These are phyloP conservation scores for Sarcophaga variegata DNA, from an alignment of 2,888 invertebrate species.

Conservation along the genomic window DNA sequence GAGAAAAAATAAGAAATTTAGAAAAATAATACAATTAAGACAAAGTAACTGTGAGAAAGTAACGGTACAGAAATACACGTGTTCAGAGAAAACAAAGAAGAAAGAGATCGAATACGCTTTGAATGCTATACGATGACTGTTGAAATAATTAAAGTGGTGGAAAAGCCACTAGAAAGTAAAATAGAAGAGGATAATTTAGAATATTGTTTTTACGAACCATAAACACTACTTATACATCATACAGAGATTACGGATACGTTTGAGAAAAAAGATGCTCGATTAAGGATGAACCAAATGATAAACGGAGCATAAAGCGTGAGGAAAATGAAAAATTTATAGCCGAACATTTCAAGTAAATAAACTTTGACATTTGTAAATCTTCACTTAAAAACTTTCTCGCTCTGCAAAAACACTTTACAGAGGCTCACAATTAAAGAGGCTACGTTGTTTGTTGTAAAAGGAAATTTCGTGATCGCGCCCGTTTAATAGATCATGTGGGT, in stretches of 20 bases:
- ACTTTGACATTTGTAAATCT: background rate
- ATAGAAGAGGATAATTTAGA: background rate
- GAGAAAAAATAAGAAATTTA: no score
- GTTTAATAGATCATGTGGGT: constrained; percentile 76
- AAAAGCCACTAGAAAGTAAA: background rate
- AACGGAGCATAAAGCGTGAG: constrained; percentile 3
- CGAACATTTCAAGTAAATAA: constrained; percentile 13
- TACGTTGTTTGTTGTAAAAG: constrained; percentile 76
- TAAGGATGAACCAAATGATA: constrained; percentile 47
- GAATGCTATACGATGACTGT: constrained; percentile 58
- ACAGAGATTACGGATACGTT: background rate
- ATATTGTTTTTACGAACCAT: background rate
- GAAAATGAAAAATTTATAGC: constrained; percentile 25
- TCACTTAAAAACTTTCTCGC: background rate
- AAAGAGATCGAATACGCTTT: no score
- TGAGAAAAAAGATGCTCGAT: background rate
- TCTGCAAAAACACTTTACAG: background rate
- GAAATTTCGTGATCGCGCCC: constrained; percentile 75
- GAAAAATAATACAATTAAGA: no score
- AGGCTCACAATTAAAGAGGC: constrained; percentile 72
- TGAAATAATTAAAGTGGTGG: constrained; percentile 65
- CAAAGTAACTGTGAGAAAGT: no score
- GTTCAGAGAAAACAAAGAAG: no score
- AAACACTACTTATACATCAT: background rate
- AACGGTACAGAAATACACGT: no score